phyloP scores from a whole-genome alignment of 2,113 vertebrate genomes.

The Hoplias malabaricus region DNA sequence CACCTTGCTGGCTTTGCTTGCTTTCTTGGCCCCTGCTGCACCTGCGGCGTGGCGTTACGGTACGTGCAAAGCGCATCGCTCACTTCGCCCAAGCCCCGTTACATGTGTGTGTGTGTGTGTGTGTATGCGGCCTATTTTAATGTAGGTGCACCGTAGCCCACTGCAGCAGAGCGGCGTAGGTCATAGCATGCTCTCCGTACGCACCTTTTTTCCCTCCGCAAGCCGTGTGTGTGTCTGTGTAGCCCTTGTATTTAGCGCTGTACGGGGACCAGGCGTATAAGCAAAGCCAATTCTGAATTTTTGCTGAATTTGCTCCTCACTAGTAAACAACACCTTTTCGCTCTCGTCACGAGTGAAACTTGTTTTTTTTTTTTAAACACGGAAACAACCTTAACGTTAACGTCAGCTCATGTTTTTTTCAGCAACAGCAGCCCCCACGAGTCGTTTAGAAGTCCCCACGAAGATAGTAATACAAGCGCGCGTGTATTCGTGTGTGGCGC shows the following conservation, averaged over 20 bases:
- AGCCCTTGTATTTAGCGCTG: too few species aligned
- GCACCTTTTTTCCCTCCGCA: constrained; percentile 40
- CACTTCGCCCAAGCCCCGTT: constrained; percentile 31
- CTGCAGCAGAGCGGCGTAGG: constrained; percentile 65
- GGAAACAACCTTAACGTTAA: too few species aligned
- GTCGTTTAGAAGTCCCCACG: too few species aligned
- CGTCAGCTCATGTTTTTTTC: too few species aligned
- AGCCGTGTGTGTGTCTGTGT: constrained; percentile 26
- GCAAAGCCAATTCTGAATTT: too few species aligned
- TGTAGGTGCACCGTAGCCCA: constrained; percentile 59
- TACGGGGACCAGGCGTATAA: too few species aligned
- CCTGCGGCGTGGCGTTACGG: constrained; percentile 65
- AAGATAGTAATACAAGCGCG: too few species aligned
- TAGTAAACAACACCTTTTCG: too few species aligned
- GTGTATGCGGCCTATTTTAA: constrained; percentile 60
- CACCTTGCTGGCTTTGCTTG: background rate
- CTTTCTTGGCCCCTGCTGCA: constrained; percentile 47
- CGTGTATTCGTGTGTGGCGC: constrained; percentile 39
- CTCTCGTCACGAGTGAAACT: too few species aligned
- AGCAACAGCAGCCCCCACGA: too few species aligned
- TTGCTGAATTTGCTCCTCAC: too few species aligned
- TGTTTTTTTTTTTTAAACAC: too few species aligned
- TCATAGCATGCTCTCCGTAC: constrained; percentile 59
- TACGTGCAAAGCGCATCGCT: constrained; percentile 38
- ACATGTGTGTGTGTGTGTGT: background rate